These are phyloP conservation scores for Ondatra zibethicus DNA, from an alignment of 2,113 vertebrate genomes.

Conservation along the genomic window DNA sequence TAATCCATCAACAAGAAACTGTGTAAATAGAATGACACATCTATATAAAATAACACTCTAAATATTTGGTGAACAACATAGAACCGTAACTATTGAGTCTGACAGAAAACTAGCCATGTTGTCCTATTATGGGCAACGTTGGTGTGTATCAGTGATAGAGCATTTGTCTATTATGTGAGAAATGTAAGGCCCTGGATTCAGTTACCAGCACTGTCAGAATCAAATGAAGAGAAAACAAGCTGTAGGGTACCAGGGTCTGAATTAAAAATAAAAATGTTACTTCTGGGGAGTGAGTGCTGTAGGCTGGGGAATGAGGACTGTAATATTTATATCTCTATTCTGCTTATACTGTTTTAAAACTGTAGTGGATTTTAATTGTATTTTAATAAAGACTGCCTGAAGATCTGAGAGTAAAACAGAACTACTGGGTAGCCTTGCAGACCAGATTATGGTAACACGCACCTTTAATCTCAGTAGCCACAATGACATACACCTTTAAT, in stretches of 20 bases:
- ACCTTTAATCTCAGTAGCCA: too few species aligned
- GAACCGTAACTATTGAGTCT: neutral
- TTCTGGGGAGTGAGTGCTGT: neutral
- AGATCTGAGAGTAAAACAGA: too few species aligned
- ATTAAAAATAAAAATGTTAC: slow-evolving; percentile 41
- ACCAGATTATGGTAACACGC: too few species aligned
- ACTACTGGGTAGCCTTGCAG: too few species aligned
- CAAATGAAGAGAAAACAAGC: neutral
- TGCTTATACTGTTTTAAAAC: neutral
- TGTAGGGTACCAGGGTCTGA: neutral
- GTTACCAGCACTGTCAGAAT: neutral
- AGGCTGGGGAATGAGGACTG: neutral
- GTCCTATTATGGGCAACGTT: neutral
- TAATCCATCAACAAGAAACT: slow-evolving; percentile 29
- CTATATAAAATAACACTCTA: slow-evolving; percentile 7
- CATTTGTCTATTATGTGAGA: neutral
- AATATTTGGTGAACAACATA: neutral
- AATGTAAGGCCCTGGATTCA: neutral
- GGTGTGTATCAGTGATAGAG: neutral
- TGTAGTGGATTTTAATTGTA: too few species aligned
- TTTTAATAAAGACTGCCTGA: too few species aligned
- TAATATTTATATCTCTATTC: neutral
- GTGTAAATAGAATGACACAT: slow-evolving; percentile 28
- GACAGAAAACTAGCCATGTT: slow-evolving; percentile 30
- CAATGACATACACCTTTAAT: too few species aligned